Percentiles rank a stretch among this genome's conserved stretches.
phyloP scores from a whole-genome alignment of 2,113 vertebrate species.

The Tupaia chinensis region DNA sequence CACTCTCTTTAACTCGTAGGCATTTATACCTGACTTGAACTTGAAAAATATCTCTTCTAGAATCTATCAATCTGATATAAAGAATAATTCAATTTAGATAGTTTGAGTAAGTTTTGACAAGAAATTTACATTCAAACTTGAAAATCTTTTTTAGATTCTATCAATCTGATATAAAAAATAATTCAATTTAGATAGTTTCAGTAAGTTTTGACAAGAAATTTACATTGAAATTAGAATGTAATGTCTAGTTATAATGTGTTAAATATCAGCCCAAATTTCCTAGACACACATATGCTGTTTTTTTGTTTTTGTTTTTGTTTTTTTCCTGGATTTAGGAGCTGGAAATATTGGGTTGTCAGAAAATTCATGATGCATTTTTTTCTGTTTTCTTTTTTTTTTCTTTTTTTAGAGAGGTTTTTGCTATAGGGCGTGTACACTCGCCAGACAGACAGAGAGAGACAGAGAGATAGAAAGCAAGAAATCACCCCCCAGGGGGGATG shows the following conservation, averaged over 20 bases:
- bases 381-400: no score
- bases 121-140: neutral
- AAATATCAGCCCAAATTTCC: neutral
- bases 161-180: neutral
- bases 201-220: neutral
- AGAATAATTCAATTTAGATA: neutral
- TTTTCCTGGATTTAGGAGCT: neutral
- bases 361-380: no score
- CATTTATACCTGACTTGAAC: neutral
- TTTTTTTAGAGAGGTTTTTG: no score
- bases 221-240: neutral
- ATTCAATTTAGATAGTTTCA: neutral
- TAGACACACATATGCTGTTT: neutral
- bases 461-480: no score
- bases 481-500: no score
- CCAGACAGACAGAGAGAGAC: no score
- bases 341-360: no score
- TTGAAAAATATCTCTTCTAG: neutral
- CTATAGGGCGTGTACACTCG: no score
- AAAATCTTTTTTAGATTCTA: neutral
- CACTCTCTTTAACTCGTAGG: neutral
- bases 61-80: neutral
- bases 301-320: no score
- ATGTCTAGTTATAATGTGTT: neutral
- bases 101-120: neutral